Evolutionary conservation across 2,797 vertebrate species (phyloP).

Genomic region (Syngnathus acus): DNA sequence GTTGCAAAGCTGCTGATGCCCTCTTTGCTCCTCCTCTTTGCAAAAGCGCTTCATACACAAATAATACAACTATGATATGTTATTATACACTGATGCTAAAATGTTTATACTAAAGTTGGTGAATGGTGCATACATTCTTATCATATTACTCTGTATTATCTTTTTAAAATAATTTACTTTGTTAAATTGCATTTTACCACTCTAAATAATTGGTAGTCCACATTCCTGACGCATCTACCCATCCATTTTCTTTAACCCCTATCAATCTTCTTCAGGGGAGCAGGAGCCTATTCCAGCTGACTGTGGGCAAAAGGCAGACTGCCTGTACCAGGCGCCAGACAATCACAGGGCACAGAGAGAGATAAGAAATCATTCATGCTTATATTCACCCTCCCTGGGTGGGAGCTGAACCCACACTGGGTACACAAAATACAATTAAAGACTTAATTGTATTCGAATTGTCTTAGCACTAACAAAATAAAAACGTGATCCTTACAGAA

Average conservation of each 20-base stretch:
- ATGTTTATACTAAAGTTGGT: background rate
- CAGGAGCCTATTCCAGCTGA: background rate
- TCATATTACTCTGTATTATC: background rate
- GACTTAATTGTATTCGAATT: no score
- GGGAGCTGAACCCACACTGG: no score
- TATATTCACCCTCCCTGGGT: no score
- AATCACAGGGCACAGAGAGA: background rate
- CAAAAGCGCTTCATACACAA: conserved; percentile 21
- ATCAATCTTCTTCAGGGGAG: background rate
- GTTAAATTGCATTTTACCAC: no score
- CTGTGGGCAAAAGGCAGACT: background rate
- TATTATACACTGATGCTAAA: background rate
- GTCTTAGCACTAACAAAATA: no score
- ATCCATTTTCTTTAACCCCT: background rate
- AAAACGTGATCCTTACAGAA: no score
- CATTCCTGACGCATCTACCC: background rate
- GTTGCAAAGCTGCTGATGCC: conserved; percentile 8
- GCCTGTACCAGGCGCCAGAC: background rate
- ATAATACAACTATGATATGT: background rate
- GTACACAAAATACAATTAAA: no score
- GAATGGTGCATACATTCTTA: background rate
- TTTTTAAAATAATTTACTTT: background rate
- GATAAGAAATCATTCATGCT: background rate
- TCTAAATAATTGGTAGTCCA: background rate
- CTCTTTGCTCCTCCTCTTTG: conserved; percentile 14